Percentiles rank a stretch among this genome's conserved stretches.
Conservation (phyloP, 2,797 vertebrate genomes). For the Microctenopoma lineatum region DNA sequence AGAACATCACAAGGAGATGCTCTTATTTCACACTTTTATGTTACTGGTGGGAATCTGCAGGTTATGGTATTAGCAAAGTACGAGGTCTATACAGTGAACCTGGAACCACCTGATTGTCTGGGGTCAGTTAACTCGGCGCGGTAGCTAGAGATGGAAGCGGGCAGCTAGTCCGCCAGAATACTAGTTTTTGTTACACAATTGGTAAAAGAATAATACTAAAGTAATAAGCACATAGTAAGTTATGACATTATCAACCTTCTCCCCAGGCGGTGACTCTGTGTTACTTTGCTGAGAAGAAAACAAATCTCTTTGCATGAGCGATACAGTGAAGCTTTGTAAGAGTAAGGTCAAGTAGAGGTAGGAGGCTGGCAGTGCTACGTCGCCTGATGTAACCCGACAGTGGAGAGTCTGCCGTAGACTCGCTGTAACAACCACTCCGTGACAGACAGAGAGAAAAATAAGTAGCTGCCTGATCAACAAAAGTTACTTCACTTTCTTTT, state of each 20-base stretch:
- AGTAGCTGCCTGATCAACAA: neutral
- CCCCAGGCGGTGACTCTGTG: neutral
- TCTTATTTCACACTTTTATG: neutral
- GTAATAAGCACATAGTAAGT: slow-evolving; percentile 3
- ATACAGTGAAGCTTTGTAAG: slow-evolving; percentile 41
- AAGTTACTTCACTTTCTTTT: neutral
- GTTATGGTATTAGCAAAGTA: neutral
- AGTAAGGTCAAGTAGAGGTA: slow-evolving; percentile 55
- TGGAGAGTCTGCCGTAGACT: slow-evolving; percentile 22
- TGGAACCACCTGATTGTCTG: neutral
- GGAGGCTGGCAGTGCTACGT: slow-evolving; percentile 34
- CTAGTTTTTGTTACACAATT: neutral
- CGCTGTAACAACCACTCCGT: slow-evolving; percentile 22
- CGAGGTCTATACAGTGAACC: neutral
- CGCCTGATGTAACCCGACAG: slow-evolving; percentile 56
- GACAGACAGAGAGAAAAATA: neutral
- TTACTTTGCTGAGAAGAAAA: slow-evolving; percentile 29
- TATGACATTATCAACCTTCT: neutral
- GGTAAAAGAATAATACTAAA: neutral
- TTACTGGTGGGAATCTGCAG: neutral
- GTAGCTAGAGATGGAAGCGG: neutral
- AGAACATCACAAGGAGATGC: neutral
- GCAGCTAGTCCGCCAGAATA: neutral
- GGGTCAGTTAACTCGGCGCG: neutral
- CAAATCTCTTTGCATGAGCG: slow-evolving; percentile 22